Evolutionary conservation across 2,888 invertebrate genomes (phyloP), one percentile per base, ranked within the genome.

Genomic region (Caenorhabditis imperialis): DNA sequence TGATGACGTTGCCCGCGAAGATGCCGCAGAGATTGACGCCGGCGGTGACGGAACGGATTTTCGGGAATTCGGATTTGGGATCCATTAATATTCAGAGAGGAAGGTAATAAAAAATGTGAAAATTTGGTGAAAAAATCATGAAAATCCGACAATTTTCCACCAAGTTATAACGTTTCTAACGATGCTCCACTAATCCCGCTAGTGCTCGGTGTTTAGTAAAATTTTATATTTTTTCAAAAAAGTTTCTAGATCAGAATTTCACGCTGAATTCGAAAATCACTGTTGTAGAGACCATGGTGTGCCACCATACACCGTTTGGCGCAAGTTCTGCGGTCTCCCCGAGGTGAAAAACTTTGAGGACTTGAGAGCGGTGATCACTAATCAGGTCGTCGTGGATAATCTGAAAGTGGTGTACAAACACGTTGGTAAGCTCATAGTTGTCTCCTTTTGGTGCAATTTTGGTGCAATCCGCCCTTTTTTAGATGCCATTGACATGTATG

Each of bases 1-100:
- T 98, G 90, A 94, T 94, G 87, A 92, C 92, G 0, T 92, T 93
- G 3, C 92, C 97, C 0, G 95, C 96, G 0, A 99, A 99, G 79
- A 89, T 89, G 81, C 88, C 88, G 38, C 88, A 88, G 70, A 54
- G 96, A 88, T 90, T 99, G 12, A 98, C 98, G 85, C 91, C 92
- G 0, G 96, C 98, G 88, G 91, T 99, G 14, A 99, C 97, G 0
- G 98, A 99, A 89, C 93, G 94, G 81, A 91, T 99, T 1, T 92
- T 92, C 82, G 84, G 90, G 27, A 71, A 72, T 27, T 86, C 84
- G 48, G 98, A 99, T 90, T 90, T 99, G 77, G 97, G 96, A 2
- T 94, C 97, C 1, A 94, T 98, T 89, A 98, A 99, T 86, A 93
- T 98, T 75, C 98, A 98, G 88, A 90, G 98, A 83, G 93, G 94